A percentile compares a stretch with the other conserved stretches of the same genome.
phyloP scores from a whole-genome alignment of 2,797 vertebrate species.

The Chelon labrosus region DNA sequence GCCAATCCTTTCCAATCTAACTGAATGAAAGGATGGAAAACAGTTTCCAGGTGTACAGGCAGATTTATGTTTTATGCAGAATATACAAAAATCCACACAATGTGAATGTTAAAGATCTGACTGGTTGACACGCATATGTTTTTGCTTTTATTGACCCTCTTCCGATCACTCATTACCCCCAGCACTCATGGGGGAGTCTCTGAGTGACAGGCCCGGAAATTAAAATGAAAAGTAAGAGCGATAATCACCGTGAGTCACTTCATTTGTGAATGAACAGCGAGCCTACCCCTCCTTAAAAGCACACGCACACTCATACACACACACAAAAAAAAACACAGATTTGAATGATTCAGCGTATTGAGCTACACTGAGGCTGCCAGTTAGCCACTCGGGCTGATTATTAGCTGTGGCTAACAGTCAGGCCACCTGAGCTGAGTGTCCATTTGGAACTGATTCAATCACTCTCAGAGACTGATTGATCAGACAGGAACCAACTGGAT shows the following conservation, averaged over 20 bases:
- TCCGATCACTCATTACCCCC: not conserved
- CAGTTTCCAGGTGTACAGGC: not conserved
- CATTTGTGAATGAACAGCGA: conserved; percentile 49
- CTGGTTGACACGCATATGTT: not conserved
- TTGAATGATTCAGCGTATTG: conserved; percentile 50
- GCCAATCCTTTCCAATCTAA: too few species aligned
- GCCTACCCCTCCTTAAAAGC: not conserved
- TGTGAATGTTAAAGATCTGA: not conserved
- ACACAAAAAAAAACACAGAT: conserved; percentile 9
- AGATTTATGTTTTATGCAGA: not conserved
- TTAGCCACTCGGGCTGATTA: conserved; percentile 64
- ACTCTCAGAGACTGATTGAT: conserved; percentile 53
- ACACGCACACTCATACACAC: conserved; percentile 16
- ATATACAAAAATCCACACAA: not conserved
- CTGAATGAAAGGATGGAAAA: not conserved
- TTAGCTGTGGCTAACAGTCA: conserved; percentile 27
- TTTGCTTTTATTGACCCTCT: not conserved
- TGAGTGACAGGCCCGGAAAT: conserved; percentile 48
- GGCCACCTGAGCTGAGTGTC: conserved; percentile 51
- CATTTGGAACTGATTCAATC: conserved; percentile 52
- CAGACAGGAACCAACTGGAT: conserved; percentile 38
- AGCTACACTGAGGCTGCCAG: conserved; percentile 44
- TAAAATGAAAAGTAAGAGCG: conserved; percentile 51
- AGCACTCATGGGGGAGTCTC: not conserved
- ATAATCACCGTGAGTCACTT: conserved; percentile 55